phyloP scores from a whole-genome alignment of 2,797 vertebrate genomes.

The Cyprinella venusta region DNA sequence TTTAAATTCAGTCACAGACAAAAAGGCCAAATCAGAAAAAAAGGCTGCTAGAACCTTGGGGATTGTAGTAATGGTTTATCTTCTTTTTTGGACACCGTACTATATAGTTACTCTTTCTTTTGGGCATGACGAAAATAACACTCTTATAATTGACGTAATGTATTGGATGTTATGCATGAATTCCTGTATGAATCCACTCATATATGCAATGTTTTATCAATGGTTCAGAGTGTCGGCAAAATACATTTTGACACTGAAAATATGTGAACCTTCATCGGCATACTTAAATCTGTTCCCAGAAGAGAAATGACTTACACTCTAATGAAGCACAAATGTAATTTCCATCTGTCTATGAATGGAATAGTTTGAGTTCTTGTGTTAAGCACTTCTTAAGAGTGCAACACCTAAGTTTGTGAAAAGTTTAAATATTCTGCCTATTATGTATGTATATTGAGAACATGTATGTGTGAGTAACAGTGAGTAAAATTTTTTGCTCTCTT shows the following conservation, averaged over 20 bases:
- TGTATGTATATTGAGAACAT: not conserved
- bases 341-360: not conserved
- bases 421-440: not conserved
- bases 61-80: constrained; percentile 62
- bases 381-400: not conserved
- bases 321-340: constrained; percentile 1
- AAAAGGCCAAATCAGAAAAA: constrained; percentile 62
- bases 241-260: constrained; percentile 64
- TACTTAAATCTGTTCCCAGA: constrained; percentile 32
- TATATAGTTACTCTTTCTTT: constrained; percentile 62
- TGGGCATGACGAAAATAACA: not conserved
- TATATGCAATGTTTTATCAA: constrained; percentile 70
- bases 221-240: constrained; percentile 69
- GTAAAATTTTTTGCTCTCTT: not conserved
- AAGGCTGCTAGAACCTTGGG: constrained; percentile 72
- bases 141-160: constrained; percentile 35
- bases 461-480: not conserved
- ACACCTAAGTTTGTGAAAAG: not conserved
- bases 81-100: constrained; percentile 68
- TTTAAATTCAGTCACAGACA: constrained; percentile 9
- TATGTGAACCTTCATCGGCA: constrained; percentile 41
- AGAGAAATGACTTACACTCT: not conserved
- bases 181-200: constrained; percentile 70
- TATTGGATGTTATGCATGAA: constrained; percentile 67
- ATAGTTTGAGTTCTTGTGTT: not conserved